Conservation (phyloP, 2,888 invertebrate genomes). For the Eristalis tenax region DNA sequence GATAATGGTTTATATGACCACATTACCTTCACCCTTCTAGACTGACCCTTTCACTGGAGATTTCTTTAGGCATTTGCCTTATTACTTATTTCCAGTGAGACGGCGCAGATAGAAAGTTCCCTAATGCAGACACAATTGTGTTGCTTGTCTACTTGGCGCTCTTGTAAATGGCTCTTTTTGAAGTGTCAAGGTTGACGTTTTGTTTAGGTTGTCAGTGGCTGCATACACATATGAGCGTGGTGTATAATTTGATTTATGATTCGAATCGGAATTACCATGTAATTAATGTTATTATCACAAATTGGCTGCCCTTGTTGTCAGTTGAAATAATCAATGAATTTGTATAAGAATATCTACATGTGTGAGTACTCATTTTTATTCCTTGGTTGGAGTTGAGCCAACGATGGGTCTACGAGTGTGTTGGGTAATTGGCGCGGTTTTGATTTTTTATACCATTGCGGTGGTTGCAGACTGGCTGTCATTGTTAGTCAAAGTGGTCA, state of each 20-base stretch:
- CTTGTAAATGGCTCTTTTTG: background rate
- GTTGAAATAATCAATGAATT: conserved; percentile 4
- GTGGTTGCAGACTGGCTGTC: background rate
- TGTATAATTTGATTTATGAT: conserved; percentile 6
- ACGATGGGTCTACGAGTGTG: background rate
- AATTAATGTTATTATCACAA: conserved; percentile 29
- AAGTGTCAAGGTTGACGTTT: conserved; percentile 42
- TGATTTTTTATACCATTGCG: background rate
- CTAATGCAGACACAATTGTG: conserved; percentile 23
- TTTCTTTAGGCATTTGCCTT: background rate
- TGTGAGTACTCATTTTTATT: background rate
- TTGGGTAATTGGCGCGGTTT: background rate
- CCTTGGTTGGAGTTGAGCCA: background rate
- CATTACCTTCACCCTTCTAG: background rate
- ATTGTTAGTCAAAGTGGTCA: background rate
- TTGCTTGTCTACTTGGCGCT: background rate
- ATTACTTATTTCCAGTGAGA: background rate
- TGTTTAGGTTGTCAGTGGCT: background rate
- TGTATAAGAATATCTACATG: background rate
- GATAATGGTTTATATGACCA: background rate
- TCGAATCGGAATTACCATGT: conserved; percentile 16
- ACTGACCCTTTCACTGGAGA: background rate
- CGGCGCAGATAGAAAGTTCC: background rate
- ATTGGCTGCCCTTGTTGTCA: conserved; percentile 17
- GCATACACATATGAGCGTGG: background rate